phyloP scores from a whole-genome alignment of 1,140 invertebrate genomes.

The Tetramorium parvispinum region DNA sequence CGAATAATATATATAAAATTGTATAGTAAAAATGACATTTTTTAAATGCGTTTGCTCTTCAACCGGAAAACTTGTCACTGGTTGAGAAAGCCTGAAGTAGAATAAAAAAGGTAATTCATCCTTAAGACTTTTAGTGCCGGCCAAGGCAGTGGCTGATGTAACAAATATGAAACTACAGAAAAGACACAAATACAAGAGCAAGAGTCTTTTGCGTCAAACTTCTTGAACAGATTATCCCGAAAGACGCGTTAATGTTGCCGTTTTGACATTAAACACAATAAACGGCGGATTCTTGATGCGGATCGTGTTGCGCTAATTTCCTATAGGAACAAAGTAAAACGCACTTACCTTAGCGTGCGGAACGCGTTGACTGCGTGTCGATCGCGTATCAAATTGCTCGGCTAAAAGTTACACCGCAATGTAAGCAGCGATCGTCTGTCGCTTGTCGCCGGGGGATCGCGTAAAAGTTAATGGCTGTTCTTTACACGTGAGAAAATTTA shows the following conservation, averaged over 20 bases:
- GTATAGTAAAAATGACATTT: neutral
- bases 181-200: conserved; percentile 1
- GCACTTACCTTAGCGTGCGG: conserved; percentile 20
- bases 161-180: conserved; percentile 21
- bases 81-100: neutral
- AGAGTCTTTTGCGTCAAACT: conserved; percentile 33
- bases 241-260: neutral
- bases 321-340: conserved; percentile 29
- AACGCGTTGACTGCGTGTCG: conserved; percentile 48
- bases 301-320: conserved; percentile 58
- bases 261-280: neutral
- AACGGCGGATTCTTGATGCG: conserved; percentile 9
- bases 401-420: conserved; percentile 56
- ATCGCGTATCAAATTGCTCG: conserved; percentile 60
- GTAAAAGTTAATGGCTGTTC: conserved; percentile 32
- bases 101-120: too few species aligned
- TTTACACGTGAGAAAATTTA: neutral
- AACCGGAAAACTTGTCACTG: neutral
- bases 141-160: neutral
- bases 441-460: neutral
- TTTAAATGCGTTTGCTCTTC: too few species aligned
- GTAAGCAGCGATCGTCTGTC: conserved; percentile 37
- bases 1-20: too few species aligned
- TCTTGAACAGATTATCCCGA: neutral
- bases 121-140: conserved; percentile 15